Base-by-base conservation (phyloP, 2,113 vertebrate genomes). In the Lota lota region DNA sequence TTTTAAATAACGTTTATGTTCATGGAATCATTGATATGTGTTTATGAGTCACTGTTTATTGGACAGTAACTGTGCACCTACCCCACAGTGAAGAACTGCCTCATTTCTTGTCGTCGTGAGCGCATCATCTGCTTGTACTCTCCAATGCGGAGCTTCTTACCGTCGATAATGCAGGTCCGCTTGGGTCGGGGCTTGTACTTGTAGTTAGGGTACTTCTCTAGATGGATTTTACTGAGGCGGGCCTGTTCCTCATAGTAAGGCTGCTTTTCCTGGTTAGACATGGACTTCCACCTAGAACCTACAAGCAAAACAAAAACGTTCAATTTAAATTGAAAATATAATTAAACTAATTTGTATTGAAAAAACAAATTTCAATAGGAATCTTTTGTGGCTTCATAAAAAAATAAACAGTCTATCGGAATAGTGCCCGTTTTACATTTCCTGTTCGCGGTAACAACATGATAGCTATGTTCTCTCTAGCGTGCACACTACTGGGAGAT, bases 111-210 rank as follows among this genome's bases (percentile, higher is more conserved):
- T 77, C 97, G 93, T 82, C 97, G 93, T 84, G 96, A 98, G 80
- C 97, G 94, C 97, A 99, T 99, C 92, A 99, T 92, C 81, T 99
- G 97, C 85, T 99, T 99, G 89, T 99, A 99, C 83, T 99, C 97
- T 59, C 97, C 95, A 36, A 99, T 99, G 64, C 97, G 95, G 66
- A 99, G 91, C 72, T 99, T 98, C 87, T 99, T 99, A n/a, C 97
- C 97, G 22, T 99, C 97, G 51, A 99, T 98, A 60, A 99, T 99
- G 92, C 97, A 99, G 87, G 97, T 99, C 79, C 97, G 96, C 83
- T 99, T 99, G 70, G 97, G 97, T 85, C 97, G 93, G 8, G 97
- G 97, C 88, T 99, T 99, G 91, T 99, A 99, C 90, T 99, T 99
- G 91, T 99, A 99, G 93, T 99, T 98, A 20, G 97, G 97, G 76